Percentiles rank a stretch among this genome's conserved stretches.
phyloP scores from a whole-genome alignment of 1,140 invertebrate genomes.

The Drosophila azteca region DNA sequence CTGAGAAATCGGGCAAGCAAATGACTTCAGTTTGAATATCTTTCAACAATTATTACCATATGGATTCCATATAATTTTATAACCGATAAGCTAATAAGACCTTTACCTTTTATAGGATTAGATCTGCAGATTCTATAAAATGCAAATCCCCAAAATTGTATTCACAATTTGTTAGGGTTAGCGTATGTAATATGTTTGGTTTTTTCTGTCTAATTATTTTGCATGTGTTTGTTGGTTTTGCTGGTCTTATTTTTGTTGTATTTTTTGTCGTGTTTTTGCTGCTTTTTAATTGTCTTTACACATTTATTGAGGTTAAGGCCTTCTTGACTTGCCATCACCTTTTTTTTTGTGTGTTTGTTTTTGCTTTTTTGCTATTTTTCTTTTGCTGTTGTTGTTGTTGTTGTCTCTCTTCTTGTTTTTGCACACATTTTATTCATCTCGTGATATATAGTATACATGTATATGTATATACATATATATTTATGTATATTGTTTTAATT shows the following conservation, averaged over 20 bases:
- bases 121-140: too few relatives aligned
- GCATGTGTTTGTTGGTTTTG: constrained; percentile 16
- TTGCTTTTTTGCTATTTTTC: constrained; percentile 1
- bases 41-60: too few relatives aligned
- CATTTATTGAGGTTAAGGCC: constrained; percentile 74
- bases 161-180: too few relatives aligned
- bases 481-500: neutral
- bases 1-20: too few relatives aligned
- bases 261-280: constrained; percentile 6
- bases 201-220: constrained; percentile 4
- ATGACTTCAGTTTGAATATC: too few relatives aligned
- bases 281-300: constrained; percentile 65
- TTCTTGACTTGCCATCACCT: constrained; percentile 52
- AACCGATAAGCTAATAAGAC: too few relatives aligned
- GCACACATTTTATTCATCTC: constrained; percentile 31
- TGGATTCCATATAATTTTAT: too few relatives aligned
- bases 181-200: neutral
- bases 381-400: constrained; percentile 16
- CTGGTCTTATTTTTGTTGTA: constrained; percentile 8
- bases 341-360: too few relatives aligned
- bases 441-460: neutral
- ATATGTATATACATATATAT: neutral
- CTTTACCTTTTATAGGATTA: too few relatives aligned
- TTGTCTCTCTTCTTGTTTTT: constrained; percentile 20
- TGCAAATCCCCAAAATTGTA: too few relatives aligned